Evolutionary conservation across 2,888 invertebrate genomes (phyloP).

Genomic region (Agrotis exclamationis): DNA sequence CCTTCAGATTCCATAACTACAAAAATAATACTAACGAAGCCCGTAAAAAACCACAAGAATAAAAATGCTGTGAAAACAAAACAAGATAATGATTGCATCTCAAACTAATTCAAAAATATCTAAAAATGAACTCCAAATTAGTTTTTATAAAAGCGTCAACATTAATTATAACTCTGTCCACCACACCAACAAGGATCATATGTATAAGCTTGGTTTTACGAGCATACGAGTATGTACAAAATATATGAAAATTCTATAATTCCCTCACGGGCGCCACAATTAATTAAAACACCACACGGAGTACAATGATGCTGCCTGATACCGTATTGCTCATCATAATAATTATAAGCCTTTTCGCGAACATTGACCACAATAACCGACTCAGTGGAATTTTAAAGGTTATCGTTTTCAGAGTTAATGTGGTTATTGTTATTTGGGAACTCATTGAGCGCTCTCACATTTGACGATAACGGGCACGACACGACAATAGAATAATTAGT

Average conservation of each 20-base stretch:
- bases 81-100: background rate
- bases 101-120: too few relatives aligned
- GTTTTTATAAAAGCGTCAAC: conserved; percentile 7
- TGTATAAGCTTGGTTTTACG: conserved; percentile 18
- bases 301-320: conserved; percentile 32
- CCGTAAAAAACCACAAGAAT: too few relatives aligned
- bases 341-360: background rate
- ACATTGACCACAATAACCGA: conserved; percentile 9
- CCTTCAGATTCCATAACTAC: too few relatives aligned
- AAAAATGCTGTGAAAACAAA: background rate
- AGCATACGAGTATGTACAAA: background rate
- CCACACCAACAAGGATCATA: conserved; percentile 6
- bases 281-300: conserved; percentile 37
- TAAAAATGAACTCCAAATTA: conserved; percentile 2
- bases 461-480: too few relatives aligned
- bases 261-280: conserved; percentile 15
- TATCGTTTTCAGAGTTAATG: background rate
- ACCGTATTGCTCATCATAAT: conserved; percentile 18
- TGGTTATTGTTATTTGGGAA: background rate
- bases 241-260: conserved; percentile 24
- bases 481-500: too few relatives aligned
- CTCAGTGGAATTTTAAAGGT: background rate
- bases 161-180: conserved; percentile 13
- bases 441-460: too few relatives aligned
- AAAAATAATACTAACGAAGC: too few relatives aligned